A percentile compares a stretch with the other conserved stretches of the same genome.
Conservation (phyloP, 2,888 invertebrate genomes). For the Chymomyza fuscimana region DNA sequence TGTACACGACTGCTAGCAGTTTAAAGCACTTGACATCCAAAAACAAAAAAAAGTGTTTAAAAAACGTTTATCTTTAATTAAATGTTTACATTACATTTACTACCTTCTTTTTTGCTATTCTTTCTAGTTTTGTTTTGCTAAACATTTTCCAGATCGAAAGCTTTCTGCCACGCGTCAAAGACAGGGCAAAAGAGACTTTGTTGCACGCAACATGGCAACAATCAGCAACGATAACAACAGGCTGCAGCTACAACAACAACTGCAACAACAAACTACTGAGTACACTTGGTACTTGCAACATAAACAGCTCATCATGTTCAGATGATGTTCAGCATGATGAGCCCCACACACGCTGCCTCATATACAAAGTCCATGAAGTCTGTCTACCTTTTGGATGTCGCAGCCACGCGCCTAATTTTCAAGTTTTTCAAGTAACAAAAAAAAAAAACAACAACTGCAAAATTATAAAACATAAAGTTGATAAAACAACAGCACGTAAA, state of each 20-base stretch:
- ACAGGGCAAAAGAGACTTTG: background rate
- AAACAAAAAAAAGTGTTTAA: background rate
- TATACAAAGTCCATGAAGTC: background rate
- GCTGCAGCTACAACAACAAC: background rate
- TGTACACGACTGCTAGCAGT: too few species aligned
- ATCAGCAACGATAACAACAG: background rate
- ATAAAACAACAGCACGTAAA: conserved; percentile 20
- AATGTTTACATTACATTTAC: background rate
- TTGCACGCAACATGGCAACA: background rate
- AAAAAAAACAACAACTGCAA: background rate
- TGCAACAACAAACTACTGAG: background rate
- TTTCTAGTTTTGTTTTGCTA: conserved; percentile 1
- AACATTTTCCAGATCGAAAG: background rate
- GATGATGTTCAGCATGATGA: background rate
- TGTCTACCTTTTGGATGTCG: conserved; percentile 15
- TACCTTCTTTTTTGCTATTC: background rate
- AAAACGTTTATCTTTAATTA: background rate
- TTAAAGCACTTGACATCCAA: too few species aligned
- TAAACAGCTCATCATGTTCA: background rate
- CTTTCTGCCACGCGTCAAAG: background rate
- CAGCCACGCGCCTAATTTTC: conserved; percentile 51
- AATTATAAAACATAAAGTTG: conserved; percentile 9
- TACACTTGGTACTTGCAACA: background rate
- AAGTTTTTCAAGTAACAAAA: conserved; percentile 18
- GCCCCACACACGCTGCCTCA: background rate